Percentiles rank a stretch among this genome's conserved stretches.
phyloP scores from a whole-genome alignment of 2,797 vertebrate genomes.

The Labeo calbasu region DNA sequence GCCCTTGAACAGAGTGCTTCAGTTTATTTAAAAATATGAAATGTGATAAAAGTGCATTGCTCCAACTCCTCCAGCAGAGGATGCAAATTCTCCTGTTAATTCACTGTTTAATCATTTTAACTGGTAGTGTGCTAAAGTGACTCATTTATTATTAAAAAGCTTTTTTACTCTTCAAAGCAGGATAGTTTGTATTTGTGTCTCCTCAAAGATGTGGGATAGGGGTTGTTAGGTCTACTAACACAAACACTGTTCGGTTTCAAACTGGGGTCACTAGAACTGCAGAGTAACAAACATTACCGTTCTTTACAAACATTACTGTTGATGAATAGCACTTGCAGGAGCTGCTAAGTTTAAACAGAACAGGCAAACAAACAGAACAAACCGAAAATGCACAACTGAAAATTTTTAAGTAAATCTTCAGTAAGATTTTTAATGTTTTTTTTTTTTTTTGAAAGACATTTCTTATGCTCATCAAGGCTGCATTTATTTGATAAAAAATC shows the following conservation, averaged over 20 bases:
- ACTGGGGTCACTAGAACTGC: neutral
- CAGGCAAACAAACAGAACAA: neutral
- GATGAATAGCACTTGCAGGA: neutral
- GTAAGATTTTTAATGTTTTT: too few relatives aligned
- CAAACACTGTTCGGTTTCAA: neutral
- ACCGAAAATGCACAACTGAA: neutral
- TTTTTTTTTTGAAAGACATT: too few relatives aligned
- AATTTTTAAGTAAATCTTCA: too few relatives aligned
- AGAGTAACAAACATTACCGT: conserved; percentile 10
- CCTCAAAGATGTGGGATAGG: neutral
- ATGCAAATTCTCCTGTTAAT: conserved; percentile 25
- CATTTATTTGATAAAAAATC: too few relatives aligned
- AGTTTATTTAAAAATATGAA: conserved; percentile 1
- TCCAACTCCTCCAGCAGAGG: conserved; percentile 36
- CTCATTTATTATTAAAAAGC: neutral
- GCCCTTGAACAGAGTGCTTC: neutral
- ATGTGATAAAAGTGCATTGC: neutral
- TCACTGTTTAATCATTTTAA: neutral
- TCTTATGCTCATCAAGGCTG: too few relatives aligned
- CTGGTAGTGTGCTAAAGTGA: neutral
- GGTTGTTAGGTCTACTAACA: neutral
- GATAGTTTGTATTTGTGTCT: neutral
- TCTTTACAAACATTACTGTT: neutral
- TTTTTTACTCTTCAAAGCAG: conserved; percentile 1
- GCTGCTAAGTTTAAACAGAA: neutral